phyloP scores from a whole-genome alignment of 2,797 vertebrate genomes.

The Balearica regulorum region DNA sequence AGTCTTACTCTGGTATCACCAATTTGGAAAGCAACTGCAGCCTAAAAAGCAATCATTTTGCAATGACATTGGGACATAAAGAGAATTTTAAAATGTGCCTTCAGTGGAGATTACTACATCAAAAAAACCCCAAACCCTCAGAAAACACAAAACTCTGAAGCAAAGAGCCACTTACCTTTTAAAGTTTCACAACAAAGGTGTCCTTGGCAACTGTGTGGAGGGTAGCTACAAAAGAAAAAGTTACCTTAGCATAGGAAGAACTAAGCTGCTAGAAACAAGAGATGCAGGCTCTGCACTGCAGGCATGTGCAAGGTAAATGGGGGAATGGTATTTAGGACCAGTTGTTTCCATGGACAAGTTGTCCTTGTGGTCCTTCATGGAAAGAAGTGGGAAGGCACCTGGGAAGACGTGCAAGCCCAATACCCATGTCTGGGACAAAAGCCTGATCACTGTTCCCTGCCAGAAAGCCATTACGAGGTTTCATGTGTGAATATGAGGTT shows the following conservation, averaged over 20 bases:
- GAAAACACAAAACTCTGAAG: background rate
- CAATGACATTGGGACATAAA: background rate
- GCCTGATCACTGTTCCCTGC: background rate
- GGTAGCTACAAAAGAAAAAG: background rate
- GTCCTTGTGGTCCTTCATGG: background rate
- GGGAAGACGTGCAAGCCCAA: background rate
- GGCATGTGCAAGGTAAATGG: background rate
- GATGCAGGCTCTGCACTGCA: background rate
- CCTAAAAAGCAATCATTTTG: background rate
- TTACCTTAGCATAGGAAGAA: background rate
- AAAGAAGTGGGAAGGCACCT: background rate
- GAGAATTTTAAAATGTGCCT: background rate
- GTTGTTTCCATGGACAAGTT: background rate
- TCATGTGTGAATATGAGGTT: background rate
- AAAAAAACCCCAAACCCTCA: background rate
- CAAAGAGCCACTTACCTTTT: background rate
- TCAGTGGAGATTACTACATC: background rate
- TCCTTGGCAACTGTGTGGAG: constrained; percentile 11
- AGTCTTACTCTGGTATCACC: background rate
- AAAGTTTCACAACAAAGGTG: background rate
- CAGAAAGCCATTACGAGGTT: background rate
- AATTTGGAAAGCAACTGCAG: background rate
- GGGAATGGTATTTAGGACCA: background rate
- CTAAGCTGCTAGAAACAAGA: background rate
- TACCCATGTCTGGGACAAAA: background rate